Evolutionary conservation across 92 coral and sea anemone genomes (phyloP).

Genomic region (Actinostola sp.): DNA sequence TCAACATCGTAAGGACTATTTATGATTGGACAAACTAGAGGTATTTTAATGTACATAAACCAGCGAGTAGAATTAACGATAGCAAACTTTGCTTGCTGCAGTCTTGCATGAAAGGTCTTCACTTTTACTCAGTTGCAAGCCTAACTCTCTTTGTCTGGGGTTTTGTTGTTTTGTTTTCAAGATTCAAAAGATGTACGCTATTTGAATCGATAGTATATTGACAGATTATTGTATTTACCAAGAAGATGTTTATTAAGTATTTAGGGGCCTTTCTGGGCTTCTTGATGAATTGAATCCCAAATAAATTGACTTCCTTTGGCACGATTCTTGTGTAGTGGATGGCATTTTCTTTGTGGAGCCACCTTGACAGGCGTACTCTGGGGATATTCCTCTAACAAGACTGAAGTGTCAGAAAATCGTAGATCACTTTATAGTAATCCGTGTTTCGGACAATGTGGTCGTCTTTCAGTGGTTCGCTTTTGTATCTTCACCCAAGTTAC

Average conservation of each 20-base stretch:
- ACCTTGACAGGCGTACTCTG: not conserved
- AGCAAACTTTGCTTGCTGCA: not conserved
- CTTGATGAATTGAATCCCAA: no score
- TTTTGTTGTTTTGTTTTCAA: no score
- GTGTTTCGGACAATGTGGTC: slow-evolving; percentile 8
- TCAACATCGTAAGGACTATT: slow-evolving; percentile 36
- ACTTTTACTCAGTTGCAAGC: not conserved
- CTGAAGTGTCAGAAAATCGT: slow-evolving; percentile 3
- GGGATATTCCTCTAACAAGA: slow-evolving; percentile 17
- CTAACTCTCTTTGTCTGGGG: no score
- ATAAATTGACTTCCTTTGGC: no score
- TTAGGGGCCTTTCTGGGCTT: no score
- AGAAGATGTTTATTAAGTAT: no score
- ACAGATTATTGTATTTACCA: no score
- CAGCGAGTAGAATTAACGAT: not conserved
- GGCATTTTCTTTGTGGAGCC: no score
- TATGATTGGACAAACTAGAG: slow-evolving; percentile 8
- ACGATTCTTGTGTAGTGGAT: no score
- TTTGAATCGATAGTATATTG: no score
- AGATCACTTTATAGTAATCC: not conserved
- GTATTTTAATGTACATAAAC: slow-evolving; percentile 14
- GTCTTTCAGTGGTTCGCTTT: not conserved
- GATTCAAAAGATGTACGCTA: no score
- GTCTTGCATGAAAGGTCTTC: not conserved
- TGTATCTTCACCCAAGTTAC: not conserved